A percentile compares a stretch with the other conserved stretches of the same genome.
Evolutionary conservation across 2,113 vertebrate genomes (phyloP).

Genomic region (Odobenus rosmarus): DNA sequence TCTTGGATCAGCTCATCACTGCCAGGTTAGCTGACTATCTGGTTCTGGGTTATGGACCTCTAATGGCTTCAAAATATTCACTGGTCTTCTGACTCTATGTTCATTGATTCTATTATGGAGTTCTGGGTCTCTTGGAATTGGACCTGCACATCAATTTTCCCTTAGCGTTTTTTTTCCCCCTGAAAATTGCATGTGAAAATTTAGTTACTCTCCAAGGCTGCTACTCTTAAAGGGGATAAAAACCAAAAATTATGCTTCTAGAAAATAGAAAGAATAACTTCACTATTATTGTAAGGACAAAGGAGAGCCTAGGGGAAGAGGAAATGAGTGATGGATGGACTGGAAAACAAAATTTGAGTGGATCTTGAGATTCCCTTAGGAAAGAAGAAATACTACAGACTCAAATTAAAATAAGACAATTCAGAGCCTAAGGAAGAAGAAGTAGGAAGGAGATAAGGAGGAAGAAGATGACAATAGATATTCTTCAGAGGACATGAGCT

Average conservation of each 20-base stretch:
- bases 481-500: background rate
- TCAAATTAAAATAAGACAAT: background rate
- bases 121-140: background rate
- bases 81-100: background rate
- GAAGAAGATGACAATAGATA: background rate
- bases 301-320: background rate
- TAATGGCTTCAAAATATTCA: background rate
- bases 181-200: background rate
- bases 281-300: background rate
- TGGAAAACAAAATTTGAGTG: background rate
- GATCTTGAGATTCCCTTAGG: background rate
- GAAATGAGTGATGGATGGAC: background rate
- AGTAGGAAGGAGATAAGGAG: background rate
- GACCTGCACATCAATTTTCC: background rate
- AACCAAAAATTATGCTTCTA: background rate
- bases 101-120: background rate
- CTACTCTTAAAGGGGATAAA: background rate
- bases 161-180: background rate
- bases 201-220: background rate
- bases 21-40: background rate
- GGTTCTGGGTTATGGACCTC: background rate
- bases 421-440: background rate
- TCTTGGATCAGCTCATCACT: background rate
- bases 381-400: background rate
- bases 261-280: background rate